A percentile compares a stretch with the other conserved stretches of the same genome.
Conservation (phyloP, 2,888 invertebrate species). For the Dione juno region DNA sequence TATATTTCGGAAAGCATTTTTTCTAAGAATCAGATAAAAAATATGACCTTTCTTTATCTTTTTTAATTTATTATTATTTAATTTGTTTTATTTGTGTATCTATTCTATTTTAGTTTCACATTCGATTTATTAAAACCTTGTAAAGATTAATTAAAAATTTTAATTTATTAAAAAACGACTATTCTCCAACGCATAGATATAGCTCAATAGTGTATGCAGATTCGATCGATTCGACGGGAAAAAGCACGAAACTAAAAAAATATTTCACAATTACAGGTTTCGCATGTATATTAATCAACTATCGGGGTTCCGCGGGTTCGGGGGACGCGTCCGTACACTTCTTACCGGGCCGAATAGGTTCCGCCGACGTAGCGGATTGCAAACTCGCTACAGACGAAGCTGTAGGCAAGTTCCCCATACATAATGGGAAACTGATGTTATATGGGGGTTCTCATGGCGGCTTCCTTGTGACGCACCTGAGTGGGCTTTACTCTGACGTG, state of each 20-base stretch:
- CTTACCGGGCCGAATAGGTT: conserved; percentile 89
- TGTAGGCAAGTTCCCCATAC: conserved; percentile 81
- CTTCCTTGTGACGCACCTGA: conserved; percentile 90
- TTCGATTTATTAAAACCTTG: too few species aligned
- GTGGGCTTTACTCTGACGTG: conserved; percentile 89
- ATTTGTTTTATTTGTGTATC: too few species aligned
- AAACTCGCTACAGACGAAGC: conserved; percentile 85
- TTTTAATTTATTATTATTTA: too few species aligned
- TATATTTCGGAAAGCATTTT: too few species aligned
- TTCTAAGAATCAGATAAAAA: too few species aligned
- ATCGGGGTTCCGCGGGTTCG: conserved; percentile 90
- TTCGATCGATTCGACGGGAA: too few species aligned
- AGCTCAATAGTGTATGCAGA: too few species aligned
- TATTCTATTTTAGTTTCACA: too few species aligned
- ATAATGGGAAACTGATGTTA: conserved; percentile 85
- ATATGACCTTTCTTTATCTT: too few species aligned
- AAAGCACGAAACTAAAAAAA: not conserved
- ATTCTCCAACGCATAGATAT: too few species aligned
- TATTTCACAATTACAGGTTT: conserved; percentile 80
- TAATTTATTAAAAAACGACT: too few species aligned
- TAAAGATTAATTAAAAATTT: too few species aligned
- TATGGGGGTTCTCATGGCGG: conserved; percentile 96
- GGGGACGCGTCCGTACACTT: conserved; percentile 88
- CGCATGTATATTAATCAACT: conserved; percentile 87
- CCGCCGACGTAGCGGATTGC: conserved; percentile 91